These are phyloP conservation scores for Ailurus styani DNA, from an alignment of 2,113 vertebrate genomes.

Conservation along the genomic window DNA sequence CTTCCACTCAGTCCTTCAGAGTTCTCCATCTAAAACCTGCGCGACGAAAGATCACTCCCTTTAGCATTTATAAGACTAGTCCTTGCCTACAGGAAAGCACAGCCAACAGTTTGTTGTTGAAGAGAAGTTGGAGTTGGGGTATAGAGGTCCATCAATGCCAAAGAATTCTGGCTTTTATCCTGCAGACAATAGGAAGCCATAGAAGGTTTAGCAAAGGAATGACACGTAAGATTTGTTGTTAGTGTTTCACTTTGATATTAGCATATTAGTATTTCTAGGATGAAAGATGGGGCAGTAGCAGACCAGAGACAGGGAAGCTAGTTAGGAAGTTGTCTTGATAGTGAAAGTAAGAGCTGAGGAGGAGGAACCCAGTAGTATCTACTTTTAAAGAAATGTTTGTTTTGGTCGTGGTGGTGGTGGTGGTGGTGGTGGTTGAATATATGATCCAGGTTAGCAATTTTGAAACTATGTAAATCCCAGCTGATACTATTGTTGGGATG, in stretches of 20 bases:
- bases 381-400: not conserved
- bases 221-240: not conserved
- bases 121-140: not conserved
- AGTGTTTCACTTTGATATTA: not conserved
- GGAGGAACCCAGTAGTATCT: not conserved
- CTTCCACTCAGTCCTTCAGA: not conserved
- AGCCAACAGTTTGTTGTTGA: not conserved
- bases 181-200: not conserved
- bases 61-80: not conserved
- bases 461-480: constrained; percentile 2
- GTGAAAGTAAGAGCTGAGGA: not conserved
- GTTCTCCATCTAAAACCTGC: not conserved
- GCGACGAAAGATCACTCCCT: not conserved
- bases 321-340: not conserved
- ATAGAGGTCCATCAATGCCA: not conserved
- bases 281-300: not conserved
- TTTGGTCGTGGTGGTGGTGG: not conserved
- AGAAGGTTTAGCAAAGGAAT: not conserved
- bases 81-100: not conserved
- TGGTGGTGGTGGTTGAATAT: not conserved
- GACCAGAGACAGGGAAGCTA: not conserved
- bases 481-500: not conserved
- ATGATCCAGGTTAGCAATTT: not conserved
- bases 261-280: not conserved
- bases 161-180: not conserved